Evolutionary conservation across 2,888 invertebrate genomes (phyloP), one percentile per base, ranked within the genome.

Genomic region (Lordiphosa andalusiaca): DNA sequence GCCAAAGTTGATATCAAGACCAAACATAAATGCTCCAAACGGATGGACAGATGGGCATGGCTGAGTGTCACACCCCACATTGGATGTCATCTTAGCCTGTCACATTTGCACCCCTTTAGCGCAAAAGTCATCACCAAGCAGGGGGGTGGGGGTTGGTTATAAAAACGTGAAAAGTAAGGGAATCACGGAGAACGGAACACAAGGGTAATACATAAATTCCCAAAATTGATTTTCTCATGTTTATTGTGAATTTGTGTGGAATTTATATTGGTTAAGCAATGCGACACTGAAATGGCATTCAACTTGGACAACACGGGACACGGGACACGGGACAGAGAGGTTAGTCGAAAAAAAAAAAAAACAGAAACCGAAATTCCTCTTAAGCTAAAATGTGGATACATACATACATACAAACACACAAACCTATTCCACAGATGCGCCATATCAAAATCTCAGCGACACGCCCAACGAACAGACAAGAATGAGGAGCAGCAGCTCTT

Each of bases 141-240:
- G 30, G 19, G 21, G 2, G 2, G 30, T 16, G 36, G 2, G 1
- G 33, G 53, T 46, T 23, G n/a, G n/a, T n/a, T n/a, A 7, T 13
- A 48, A 33, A 46, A 7, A 10, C 19, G 35, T 30, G 7, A 10
- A 46, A 19, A 50, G 37, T 49, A 41, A 50, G 42, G 48, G 48
- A 58, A 16, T 1, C 16, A 16, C 16, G 16, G 16, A 1, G 16
- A 16, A 16, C 16, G 16, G 16, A 16, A 16, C 16, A 69, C 55
- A 64, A 61, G 70, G 67, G 69, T 69, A 74, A 81, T 77, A 55
- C 65, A 63, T 63, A 83, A 83, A 83, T 85, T 68, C 71, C 69
- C 52, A 69, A 81, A 83, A 83, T 83, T 81, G 85, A 83, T 84
- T 85, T 83, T 69, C 59, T 52, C 73, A 80, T 77, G 77, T 83